A percentile compares a stretch with the other conserved stretches of the same genome.
phyloP scores from a whole-genome alignment of 2,797 vertebrate genomes.

The Neopelma chrysocephalum region DNA sequence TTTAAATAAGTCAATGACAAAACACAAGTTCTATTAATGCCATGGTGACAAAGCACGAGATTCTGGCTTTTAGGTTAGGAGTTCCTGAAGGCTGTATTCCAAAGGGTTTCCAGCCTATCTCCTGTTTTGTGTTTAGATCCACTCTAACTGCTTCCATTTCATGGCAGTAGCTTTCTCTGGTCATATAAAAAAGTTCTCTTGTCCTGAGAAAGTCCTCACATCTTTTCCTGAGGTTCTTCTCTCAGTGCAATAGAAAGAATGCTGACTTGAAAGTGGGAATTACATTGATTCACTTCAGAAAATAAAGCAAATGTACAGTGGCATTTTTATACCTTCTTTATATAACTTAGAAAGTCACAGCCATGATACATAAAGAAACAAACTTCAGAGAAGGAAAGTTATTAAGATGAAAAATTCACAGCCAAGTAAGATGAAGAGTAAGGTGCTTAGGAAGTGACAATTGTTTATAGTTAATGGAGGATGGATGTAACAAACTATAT shows the following conservation, averaged over 20 bases:
- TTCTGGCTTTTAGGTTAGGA: not conserved
- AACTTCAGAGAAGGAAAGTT: not conserved
- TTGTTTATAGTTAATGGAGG: not conserved
- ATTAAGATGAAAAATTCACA: not conserved
- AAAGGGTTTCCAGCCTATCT: not conserved
- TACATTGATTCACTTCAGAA: not conserved
- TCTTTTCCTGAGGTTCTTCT: not conserved
- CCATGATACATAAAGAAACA: not conserved
- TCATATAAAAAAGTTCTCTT: not conserved
- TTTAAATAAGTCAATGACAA: not conserved
- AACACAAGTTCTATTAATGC: not conserved
- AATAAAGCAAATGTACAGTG: not conserved
- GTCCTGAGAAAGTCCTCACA: not conserved
- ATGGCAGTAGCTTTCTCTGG: not conserved
- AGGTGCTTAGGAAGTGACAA: not conserved
- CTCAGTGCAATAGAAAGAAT: not conserved
- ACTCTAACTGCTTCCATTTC: not conserved
- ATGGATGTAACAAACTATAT: not conserved
- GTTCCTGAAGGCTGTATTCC: not conserved
- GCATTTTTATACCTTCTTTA: not conserved
- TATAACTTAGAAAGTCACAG: not conserved
- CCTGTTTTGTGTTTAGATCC: not conserved
- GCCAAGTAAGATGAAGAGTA: not conserved
- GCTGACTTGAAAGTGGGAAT: not conserved
- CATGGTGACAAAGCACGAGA: not conserved